Percentiles rank a stretch among this genome's conserved stretches.
These are phyloP conservation scores for Amblyopsis hoosieri DNA, from an alignment of 2,797 vertebrate species.

Conservation along the genomic window DNA sequence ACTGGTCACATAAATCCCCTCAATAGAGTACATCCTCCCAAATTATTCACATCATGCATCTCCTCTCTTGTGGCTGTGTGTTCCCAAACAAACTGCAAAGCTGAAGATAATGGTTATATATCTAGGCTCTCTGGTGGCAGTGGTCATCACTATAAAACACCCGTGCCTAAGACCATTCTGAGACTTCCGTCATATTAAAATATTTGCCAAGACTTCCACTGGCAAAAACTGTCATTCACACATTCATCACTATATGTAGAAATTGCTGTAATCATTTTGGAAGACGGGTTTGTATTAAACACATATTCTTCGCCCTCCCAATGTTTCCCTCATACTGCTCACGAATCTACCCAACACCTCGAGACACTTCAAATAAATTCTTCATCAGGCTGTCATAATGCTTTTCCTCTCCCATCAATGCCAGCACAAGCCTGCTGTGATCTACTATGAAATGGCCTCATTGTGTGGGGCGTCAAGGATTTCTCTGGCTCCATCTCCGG, in stretches of 20 bases:
- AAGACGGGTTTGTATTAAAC: slow-evolving; percentile 29
- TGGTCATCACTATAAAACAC: slow-evolving; percentile 9
- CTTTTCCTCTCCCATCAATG: slow-evolving; percentile 76
- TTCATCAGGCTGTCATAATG: slow-evolving; percentile 78
- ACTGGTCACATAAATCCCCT: slow-evolving; percentile 66
- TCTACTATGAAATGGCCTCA: slow-evolving; percentile 76
- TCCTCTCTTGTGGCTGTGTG: slow-evolving; percentile 33
- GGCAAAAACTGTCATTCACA: slow-evolving; percentile 39
- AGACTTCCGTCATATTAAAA: background rate
- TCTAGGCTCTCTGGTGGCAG: slow-evolving; percentile 41
- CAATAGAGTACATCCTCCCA: slow-evolving; percentile 44
- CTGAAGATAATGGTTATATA: slow-evolving; percentile 46
- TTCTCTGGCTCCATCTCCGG: slow-evolving; percentile 61
- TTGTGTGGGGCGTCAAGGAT: slow-evolving; percentile 71
- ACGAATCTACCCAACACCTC: slow-evolving; percentile 71
- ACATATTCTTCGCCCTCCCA: slow-evolving; percentile 31
- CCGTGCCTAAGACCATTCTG: slow-evolving; percentile 21
- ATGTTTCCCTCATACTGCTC: slow-evolving; percentile 48
- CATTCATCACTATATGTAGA: slow-evolving; percentile 28
- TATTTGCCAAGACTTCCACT: slow-evolving; percentile 27
- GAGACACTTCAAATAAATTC: slow-evolving; percentile 80
- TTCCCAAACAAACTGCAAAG: slow-evolving; percentile 60
- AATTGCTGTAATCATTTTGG: slow-evolving; percentile 19
- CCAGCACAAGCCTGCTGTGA: slow-evolving; percentile 65
- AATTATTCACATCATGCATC: slow-evolving; percentile 42